Percentiles rank a stretch among this genome's conserved stretches.
phyloP scores from a whole-genome alignment of 2,888 invertebrate species.

The Melitaea athalia region DNA sequence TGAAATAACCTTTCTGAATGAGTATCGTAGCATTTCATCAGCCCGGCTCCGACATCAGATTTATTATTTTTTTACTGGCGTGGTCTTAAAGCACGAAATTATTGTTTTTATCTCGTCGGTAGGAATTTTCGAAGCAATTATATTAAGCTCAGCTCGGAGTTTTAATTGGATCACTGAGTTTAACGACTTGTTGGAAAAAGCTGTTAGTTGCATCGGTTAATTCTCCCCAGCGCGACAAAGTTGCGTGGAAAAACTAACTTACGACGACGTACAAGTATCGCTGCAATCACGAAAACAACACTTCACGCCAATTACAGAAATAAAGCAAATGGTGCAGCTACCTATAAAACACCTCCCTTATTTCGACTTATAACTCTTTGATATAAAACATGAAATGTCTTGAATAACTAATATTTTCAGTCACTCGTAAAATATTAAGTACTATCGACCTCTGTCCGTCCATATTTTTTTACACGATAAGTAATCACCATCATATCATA shows the following conservation, averaged over 20 bases:
- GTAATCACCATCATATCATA: no score
- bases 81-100: slow-evolving; percentile 78
- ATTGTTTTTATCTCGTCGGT: slow-evolving; percentile 79
- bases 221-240: slow-evolving; percentile 44
- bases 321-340: no score
- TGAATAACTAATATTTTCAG: no score
- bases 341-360: no score
- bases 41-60: slow-evolving; percentile 64
- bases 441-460: no score
- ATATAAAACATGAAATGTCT: no score
- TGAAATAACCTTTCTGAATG: slow-evolving; percentile 79
- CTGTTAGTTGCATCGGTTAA: slow-evolving; percentile 56
- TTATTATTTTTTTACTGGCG: slow-evolving; percentile 78
- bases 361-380: no score
- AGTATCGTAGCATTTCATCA: slow-evolving; percentile 78
- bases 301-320: slow-evolving; percentile 13
- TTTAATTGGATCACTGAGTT: slow-evolving; percentile 77
- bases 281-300: slow-evolving; percentile 16
- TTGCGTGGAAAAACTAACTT: slow-evolving; percentile 36
- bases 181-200: slow-evolving; percentile 68
- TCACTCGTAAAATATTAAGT: no score
- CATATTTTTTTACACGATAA: no score
- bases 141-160: slow-evolving; percentile 71
- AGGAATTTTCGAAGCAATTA: slow-evolving; percentile 81
- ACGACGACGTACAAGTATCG: slow-evolving; percentile 24